A percentile compares a stretch with the other conserved stretches of the same genome.
Conservation (phyloP, 2,797 vertebrate species). For the Sebastolobus alascanus region DNA sequence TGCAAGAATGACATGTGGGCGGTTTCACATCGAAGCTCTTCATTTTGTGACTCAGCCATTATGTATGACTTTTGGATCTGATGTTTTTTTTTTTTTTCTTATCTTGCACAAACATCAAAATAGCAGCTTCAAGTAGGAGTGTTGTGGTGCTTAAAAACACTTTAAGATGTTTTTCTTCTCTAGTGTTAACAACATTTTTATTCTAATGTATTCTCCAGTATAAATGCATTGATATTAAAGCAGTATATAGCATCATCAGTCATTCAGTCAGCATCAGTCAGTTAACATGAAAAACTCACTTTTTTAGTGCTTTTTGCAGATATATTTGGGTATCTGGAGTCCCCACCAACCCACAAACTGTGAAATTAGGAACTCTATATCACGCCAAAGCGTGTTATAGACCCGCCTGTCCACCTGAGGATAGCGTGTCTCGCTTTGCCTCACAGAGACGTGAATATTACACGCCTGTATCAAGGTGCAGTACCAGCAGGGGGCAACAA, state of each 20-base stretch:
- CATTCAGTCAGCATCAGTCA: too few relatives aligned
- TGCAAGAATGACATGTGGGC: constrained; percentile 51
- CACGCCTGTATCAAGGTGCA: too few relatives aligned
- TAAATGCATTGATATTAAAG: not conserved
- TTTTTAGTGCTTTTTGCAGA: too few relatives aligned
- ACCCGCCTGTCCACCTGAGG: too few relatives aligned
- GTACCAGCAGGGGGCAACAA: too few relatives aligned
- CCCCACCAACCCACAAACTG: too few relatives aligned
- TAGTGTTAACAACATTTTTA: not conserved
- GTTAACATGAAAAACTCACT: accelerated
- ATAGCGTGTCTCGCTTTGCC: accelerated
- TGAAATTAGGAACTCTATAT: too few relatives aligned
- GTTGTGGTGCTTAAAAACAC: not conserved
- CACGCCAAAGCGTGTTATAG: too few relatives aligned
- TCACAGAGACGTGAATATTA: too few relatives aligned
- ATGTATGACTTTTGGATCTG: constrained; percentile 32
- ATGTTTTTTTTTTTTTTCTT: not conserved
- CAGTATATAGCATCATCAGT: too few relatives aligned
- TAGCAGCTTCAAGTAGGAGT: constrained; percentile 33
- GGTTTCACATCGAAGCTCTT: constrained; percentile 36
- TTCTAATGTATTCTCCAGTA: not conserved
- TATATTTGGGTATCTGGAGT: too few relatives aligned
- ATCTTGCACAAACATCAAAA: constrained; percentile 25
- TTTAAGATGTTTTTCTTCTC: not conserved
- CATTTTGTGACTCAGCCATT: constrained; percentile 64